Conservation (phyloP, 2,113 vertebrate species). For the Hippocampus abdominalis region DNA sequence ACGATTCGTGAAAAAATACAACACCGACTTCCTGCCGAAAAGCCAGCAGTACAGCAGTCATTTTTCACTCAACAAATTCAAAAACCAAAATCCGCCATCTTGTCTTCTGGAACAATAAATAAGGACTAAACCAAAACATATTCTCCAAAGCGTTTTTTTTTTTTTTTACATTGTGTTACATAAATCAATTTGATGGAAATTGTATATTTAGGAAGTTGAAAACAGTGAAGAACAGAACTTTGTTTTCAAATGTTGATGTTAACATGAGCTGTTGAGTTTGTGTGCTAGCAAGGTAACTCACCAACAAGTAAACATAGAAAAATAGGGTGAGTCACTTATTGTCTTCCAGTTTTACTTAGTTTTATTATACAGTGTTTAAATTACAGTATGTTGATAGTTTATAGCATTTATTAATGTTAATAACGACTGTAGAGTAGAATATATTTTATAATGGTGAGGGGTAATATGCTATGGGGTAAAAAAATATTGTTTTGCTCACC, state of each 20-base stretch:
- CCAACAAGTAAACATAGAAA: background rate
- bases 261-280: background rate
- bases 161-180: background rate
- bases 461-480: too few relatives aligned
- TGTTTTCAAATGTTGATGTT: background rate
- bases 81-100: too few relatives aligned
- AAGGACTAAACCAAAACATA: background rate
- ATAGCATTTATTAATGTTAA: background rate
- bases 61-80: too few relatives aligned
- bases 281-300: background rate
- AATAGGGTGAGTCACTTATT: too few relatives aligned
- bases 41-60: too few relatives aligned
- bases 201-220: background rate
- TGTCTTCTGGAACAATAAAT: background rate
- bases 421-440: background rate
- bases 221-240: background rate
- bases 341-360: background rate
- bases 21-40: too few relatives aligned
- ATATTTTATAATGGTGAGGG: background rate
- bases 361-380: background rate
- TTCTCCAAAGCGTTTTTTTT: background rate
- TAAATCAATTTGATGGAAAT: background rate
- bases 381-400: background rate
- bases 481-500: conserved; percentile 41
- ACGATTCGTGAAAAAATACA: too few relatives aligned